Evolutionary conservation across 1,140 invertebrate genomes (phyloP), one percentile per base, ranked within the genome.

Genomic region (Battus philenor): DNA sequence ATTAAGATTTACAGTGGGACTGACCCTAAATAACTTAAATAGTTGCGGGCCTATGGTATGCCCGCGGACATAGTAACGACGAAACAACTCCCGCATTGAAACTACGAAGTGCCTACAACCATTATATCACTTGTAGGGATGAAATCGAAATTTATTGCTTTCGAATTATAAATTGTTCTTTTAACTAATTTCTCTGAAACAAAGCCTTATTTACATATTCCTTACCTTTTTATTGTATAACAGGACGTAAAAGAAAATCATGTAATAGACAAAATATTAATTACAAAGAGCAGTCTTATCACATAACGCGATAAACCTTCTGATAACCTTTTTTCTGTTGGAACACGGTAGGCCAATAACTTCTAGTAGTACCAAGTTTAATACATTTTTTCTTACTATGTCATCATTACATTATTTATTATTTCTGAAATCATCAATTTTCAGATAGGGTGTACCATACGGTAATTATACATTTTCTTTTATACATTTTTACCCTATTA

Each of bases 1-100:
- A 80, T 77, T 78, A 80, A 80, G 76, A 80, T 77, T 80, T 76
- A 80, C 71, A 70, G 53, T 57, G 47, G 49, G 45, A 20, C 52
- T 50, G 51, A 51, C 58, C 60, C 62, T 70, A 67, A 75, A 76
- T 76, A 76, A 66, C 62, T 68, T 59, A 59, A 69, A 80, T 74
- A 64, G 65, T 80, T 75, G 53, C 53, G 47, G 45, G 60, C 55
- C 60, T 55, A 59, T 52, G 44, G 48, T 50, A 36, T 26, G 17
- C 32, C 27, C 16, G 12, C 10, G n/a, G 12, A 41, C 38, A 15
- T 18, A 15, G 29, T 11, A 4, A 16, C 26, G 10, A 43, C 43
- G 33, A 13, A 24, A 31, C 29, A 44, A 44, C 29, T 22, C 4
- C 11, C 17, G 41, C 29, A 9, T 29, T 22, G 20, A 32, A 31